These are phyloP conservation scores for Sphenodon punctatus DNA, from an alignment of 2,797 vertebrate genomes.

Conservation along the genomic window DNA sequence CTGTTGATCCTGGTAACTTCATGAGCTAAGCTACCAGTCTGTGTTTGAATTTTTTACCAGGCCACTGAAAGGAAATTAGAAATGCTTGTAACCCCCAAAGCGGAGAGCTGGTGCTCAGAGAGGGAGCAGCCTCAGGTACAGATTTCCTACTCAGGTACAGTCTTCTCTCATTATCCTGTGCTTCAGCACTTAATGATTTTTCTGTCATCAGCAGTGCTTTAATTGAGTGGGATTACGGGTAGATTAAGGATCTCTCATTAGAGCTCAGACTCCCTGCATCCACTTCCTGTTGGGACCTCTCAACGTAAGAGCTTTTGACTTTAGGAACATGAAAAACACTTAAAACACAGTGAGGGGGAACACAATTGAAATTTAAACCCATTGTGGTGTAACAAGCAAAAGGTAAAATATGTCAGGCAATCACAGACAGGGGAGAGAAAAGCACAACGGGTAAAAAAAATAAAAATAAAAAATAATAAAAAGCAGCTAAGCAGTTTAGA, in stretches of 20 bases:
- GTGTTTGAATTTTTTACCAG: background rate
- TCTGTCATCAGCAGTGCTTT: constrained; percentile 71
- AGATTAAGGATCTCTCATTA: constrained; percentile 75
- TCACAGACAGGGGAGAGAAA: constrained; percentile 3
- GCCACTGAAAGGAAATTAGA: constrained; percentile 1
- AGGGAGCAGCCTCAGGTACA: constrained; percentile 18
- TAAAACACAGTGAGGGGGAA: constrained; percentile 32
- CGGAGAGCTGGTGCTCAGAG: background rate
- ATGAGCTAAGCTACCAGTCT: background rate
- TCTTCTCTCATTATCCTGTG: constrained; percentile 68
- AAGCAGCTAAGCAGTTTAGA: no score
- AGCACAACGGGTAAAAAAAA: no score
- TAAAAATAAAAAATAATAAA: no score
- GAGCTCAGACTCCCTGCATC: constrained; percentile 56
- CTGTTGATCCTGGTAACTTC: background rate
- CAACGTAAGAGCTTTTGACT: constrained; percentile 67
- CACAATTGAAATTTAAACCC: constrained; percentile 40
- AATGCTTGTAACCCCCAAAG: background rate
- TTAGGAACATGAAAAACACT: constrained; percentile 64
- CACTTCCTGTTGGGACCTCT: constrained; percentile 70
- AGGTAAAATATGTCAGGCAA: constrained; percentile 11
- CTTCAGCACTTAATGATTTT: constrained; percentile 69
- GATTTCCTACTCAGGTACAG: constrained; percentile 59
- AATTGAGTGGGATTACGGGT: constrained; percentile 74
- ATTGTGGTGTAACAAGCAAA: constrained; percentile 21